Conservation (phyloP, 2,888 invertebrate species). For the Patella depressa region DNA sequence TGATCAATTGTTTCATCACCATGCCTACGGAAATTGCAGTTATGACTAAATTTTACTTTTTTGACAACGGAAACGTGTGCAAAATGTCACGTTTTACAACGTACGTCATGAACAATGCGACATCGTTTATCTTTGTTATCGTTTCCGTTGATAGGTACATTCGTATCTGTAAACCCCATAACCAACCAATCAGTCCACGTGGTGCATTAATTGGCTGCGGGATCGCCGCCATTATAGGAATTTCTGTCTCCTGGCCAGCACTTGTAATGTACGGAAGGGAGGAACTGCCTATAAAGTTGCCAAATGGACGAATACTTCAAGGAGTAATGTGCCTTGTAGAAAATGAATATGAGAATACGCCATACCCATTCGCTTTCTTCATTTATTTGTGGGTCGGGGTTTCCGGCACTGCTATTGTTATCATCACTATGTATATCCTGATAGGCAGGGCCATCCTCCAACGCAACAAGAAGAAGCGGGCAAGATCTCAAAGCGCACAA, state of each 20-base stretch:
- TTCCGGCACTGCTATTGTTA: constrained; percentile 31
- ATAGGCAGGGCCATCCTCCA: constrained; percentile 39
- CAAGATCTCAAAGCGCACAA: constrained; percentile 18
- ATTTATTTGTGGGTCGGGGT: constrained; percentile 36
- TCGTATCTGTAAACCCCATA: constrained; percentile 40
- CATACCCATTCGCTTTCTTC: constrained; percentile 38
- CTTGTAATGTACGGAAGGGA: constrained; percentile 39
- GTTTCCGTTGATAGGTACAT: constrained; percentile 44
- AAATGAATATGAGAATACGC: constrained; percentile 31
- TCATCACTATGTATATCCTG: constrained; percentile 37
- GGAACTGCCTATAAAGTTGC: constrained; percentile 23
- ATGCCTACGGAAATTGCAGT: constrained; percentile 41
- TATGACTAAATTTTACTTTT: constrained; percentile 39
- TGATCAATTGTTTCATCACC: constrained; percentile 40
- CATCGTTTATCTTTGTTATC: constrained; percentile 36
- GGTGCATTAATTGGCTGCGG: constrained; percentile 37
- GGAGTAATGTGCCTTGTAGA: constrained; percentile 37
- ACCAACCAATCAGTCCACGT: constrained; percentile 23
- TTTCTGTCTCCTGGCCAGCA: constrained; percentile 43
- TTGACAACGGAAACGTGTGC: constrained; percentile 37
- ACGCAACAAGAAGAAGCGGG: constrained; percentile 29
- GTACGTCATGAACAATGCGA: constrained; percentile 41
- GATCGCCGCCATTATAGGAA: constrained; percentile 34
- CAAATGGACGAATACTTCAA: background rate
- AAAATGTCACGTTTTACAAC: constrained; percentile 41